Evolutionary conservation across 2,797 vertebrate genomes (phyloP), one percentile per base, ranked within the genome.

Genomic region (Cossypha dichroa): DNA sequence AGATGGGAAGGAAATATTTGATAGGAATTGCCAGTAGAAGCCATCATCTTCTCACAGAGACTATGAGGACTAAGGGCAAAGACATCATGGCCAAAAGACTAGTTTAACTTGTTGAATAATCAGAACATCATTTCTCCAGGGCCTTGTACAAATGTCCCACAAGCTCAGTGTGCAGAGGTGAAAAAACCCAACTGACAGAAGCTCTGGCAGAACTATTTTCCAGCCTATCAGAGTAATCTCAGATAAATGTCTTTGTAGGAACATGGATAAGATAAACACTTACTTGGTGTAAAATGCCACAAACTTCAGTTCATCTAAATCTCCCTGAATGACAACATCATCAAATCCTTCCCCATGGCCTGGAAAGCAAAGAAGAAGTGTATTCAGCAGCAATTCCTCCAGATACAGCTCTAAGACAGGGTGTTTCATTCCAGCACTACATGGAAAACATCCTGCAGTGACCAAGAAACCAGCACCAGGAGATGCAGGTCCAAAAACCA

Each of bases 221-320:
- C 60, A 83, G 43, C 25, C 38, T 60, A 70, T 64, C 26, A 59
- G 54, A 33, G 46, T 41, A 51, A 74, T 43, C 31, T 68, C 40
- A 72, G 55, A 62, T 3, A 1, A 87, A 88, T 5, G 28, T 10
- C 59, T 58, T 12, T 17, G 12, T 25, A 68, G 64, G 36, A 51
- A 77, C 0, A 1, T 1, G 15, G 43, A 90, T n/a, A 75, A 68
- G 20, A 70, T 15, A 67, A 85, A 93, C 55, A 97, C 98, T 98
- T 97, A 99, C 99, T 99, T 99, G 91, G 99, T 99, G 88, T 99
- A 99, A 98, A 99, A 99, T 33, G 99, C 99, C 95, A 99, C 99
- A 95, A 99, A 99, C 98, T 99, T 99, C 93, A 99, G 97, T 90
- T 99, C 99, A 55, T 99, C 99, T 96, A 99, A 97, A 96, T 99